Evolutionary conservation across 2,888 invertebrate genomes (phyloP).

Genomic region (Campaea margaritaria): DNA sequence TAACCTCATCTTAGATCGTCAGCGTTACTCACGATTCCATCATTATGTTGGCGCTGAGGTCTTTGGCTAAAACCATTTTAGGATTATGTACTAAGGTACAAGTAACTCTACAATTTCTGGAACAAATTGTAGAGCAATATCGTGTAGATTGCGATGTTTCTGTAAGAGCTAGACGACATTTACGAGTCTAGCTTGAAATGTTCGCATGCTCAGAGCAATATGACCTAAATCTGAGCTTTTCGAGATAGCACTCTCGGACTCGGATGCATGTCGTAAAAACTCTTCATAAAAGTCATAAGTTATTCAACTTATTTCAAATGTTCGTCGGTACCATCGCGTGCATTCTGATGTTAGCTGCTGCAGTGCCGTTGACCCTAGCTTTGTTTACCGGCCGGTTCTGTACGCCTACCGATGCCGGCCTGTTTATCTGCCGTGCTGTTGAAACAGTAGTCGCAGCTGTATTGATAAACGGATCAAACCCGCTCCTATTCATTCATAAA

Average conservation of each 20-base stretch:
- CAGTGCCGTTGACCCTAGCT: constrained; percentile 69
- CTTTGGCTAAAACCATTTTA: background rate
- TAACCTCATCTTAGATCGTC: too few species aligned
- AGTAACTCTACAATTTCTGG: background rate
- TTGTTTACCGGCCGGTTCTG: constrained; percentile 70
- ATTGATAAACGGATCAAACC: constrained; percentile 51
- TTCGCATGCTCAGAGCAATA: constrained; percentile 18
- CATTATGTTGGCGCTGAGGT: too few species aligned
- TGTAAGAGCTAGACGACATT: constrained; percentile 25
- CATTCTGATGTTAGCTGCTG: constrained; percentile 42
- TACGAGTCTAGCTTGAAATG: constrained; percentile 23
- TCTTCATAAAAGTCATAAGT: constrained; percentile 19
- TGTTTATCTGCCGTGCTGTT: constrained; percentile 52
- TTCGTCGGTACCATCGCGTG: constrained; percentile 39
- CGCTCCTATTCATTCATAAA: constrained; percentile 43
- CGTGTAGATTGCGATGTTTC: constrained; percentile 8
- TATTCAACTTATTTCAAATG: constrained; percentile 34
- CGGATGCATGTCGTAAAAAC: constrained; percentile 18
- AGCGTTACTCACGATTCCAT: too few species aligned
- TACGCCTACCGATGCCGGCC: constrained; percentile 47
- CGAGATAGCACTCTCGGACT: constrained; percentile 16
- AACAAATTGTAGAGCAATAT: constrained; percentile 10
- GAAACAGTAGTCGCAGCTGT: constrained; percentile 57
- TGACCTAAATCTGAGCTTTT: constrained; percentile 20
- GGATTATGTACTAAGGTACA: background rate